A percentile compares a stretch with the other conserved stretches of the same genome.
These are phyloP conservation scores for Turritopsis rubra DNA, from an alignment of 30 jellyfish, hydroid and myxozoan genomes.

Conservation along the genomic window DNA sequence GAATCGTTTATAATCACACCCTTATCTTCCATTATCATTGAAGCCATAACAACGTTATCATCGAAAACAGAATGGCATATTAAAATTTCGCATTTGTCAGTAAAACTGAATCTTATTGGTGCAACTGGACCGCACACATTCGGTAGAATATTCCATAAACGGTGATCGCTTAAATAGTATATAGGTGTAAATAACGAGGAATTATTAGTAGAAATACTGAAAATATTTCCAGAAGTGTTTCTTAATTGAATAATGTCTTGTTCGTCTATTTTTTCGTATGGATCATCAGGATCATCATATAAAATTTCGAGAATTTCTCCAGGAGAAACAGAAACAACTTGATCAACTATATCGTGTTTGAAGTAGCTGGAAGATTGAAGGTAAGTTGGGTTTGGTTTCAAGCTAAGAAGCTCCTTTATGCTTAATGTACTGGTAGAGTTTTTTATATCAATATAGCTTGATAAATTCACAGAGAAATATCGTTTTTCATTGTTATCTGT, in stretches of 20 bases:
- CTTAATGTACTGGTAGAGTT: not conserved
- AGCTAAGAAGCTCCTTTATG: not conserved
- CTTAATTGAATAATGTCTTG: not conserved
- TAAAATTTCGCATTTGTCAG: not conserved
- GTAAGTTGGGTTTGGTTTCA: not conserved
- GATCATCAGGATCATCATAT: not conserved
- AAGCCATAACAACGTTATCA: not conserved
- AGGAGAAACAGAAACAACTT: not conserved
- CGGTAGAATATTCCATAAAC: not conserved
- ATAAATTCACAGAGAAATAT: not conserved
- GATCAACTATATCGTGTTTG: not conserved
- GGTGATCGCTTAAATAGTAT: not conserved
- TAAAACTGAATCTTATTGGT: not conserved
- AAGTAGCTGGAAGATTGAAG: not conserved
- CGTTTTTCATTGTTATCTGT: not conserved
- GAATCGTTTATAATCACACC: not conserved
- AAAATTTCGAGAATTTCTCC: not conserved
- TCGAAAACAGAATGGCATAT: not conserved
- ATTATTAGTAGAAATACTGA: not conserved
- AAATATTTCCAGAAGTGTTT: not conserved
- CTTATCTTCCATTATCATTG: not conserved
- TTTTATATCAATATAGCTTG: not conserved
- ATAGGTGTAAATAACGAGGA: not conserved
- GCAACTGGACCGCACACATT: not conserved
- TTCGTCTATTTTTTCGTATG: not conserved